Percentiles rank a stretch among this genome's conserved stretches.
These are phyloP conservation scores for Neodon shergylaensis DNA, from an alignment of 2,113 vertebrate species.

Conservation along the genomic window DNA sequence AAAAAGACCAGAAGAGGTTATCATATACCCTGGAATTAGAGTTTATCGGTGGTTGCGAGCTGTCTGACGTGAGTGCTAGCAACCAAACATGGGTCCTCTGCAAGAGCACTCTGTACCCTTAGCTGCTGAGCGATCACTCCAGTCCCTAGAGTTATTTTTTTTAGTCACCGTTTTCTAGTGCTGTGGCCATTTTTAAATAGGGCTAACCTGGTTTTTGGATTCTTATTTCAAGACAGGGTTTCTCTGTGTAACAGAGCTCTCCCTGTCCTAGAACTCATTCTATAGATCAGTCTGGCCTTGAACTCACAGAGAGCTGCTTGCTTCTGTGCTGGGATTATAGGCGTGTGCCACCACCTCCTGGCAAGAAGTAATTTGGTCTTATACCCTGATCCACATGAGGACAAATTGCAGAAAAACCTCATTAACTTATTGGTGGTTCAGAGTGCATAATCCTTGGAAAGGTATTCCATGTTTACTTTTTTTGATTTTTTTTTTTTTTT, in stretches of 20 bases:
- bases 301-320: neutral
- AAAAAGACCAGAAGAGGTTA: neutral
- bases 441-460: neutral
- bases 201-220: neutral
- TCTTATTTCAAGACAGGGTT: neutral
- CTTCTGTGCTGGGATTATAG: neutral
- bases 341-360: neutral
- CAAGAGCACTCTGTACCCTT: neutral
- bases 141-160: neutral
- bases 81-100: neutral
- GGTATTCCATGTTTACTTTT: neutral
- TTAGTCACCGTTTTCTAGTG: neutral
- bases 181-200: neutral
- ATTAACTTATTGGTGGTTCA: neutral
- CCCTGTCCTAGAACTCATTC: neutral
- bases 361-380: neutral
- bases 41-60: neutral
- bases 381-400: neutral
- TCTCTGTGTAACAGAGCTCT: neutral
- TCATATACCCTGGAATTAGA: neutral
- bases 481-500: neutral
- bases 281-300: neutral
- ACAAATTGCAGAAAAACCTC: neutral
- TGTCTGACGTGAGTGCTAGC: neutral
- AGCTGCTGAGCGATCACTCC: neutral